Conservation (phyloP, 1,140 invertebrate species). For the Drosophila kanapiae region DNA sequence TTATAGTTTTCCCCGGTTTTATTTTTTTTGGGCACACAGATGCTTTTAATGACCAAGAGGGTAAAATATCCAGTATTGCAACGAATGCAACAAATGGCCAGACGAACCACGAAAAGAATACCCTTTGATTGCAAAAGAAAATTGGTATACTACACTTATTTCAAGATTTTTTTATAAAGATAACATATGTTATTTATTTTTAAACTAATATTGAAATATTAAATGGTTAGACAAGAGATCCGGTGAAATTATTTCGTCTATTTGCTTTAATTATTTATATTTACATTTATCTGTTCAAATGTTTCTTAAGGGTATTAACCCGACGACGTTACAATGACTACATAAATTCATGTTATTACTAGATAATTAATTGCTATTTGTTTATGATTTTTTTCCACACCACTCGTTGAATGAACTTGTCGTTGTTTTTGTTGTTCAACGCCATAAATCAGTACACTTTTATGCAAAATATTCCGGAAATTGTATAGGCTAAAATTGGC, state of each 20-base stretch:
- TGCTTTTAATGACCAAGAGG: slow-evolving; percentile 71
- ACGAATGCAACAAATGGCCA: slow-evolving; percentile 70
- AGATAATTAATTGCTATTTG: slow-evolving; percentile 78
- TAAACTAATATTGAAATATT: no score
- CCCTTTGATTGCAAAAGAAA: not conserved
- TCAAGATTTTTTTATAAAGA: not conserved
- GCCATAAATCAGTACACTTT: slow-evolving; percentile 73
- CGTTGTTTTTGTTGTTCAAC: slow-evolving; percentile 33
- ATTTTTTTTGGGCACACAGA: slow-evolving; percentile 58
- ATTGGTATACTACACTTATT: not conserved
- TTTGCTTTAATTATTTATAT: no score
- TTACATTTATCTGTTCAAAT: no score
- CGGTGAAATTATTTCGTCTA: no score
- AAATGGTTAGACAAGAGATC: no score
- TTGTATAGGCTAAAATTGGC: slow-evolving; percentile 79
- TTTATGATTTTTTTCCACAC: slow-evolving; percentile 28
- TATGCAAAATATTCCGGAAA: slow-evolving; percentile 74
- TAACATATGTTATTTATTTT: not conserved
- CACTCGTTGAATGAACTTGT: slow-evolving; percentile 65
- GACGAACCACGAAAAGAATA: slow-evolving; percentile 50
- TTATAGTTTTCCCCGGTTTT: slow-evolving; percentile 40
- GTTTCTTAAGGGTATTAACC: slow-evolving; percentile 16
- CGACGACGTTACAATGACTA: not conserved
- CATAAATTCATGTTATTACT: slow-evolving; percentile 41
- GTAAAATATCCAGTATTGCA: slow-evolving; percentile 34